Evolutionary conservation across 2,888 invertebrate species (phyloP), one percentile per base, ranked within the genome.

Genomic region (Chrysolina americana): DNA sequence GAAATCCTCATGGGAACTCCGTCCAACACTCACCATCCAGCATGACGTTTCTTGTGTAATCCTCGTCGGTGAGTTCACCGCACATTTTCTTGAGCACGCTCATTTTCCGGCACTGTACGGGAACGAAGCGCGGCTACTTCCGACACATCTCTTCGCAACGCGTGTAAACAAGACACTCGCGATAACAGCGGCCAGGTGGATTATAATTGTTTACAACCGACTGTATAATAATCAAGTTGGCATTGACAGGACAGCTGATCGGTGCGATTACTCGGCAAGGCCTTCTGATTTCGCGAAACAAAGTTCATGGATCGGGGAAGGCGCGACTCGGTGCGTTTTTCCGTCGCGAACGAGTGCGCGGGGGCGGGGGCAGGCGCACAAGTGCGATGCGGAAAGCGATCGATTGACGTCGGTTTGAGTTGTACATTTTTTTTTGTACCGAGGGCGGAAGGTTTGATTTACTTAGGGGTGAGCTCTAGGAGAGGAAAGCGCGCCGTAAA

Each of bases 1-100:
- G 28, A 28, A 59, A 59, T 5, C 28, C 28, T n/a, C 23, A 21
- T 47, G n/a, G 44, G 44, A 65, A 76, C 82, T n/a, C n/a, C n/a
- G n/a, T n/a, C n/a, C n/a, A n/a, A n/a, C n/a, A n/a, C n/a, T 78
- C 82, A 86, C 86, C 86, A 78, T 86, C 85, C 66, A 86, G 81
- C 85, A 86, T 86, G 72, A 81, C 75, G 78, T 82, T 85, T 79
- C 85, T 85, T n/a, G 84, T 84, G 78, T 85, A 85, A 74, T 85
- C 85, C 78, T 86, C 86, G 41, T 85, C 83, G 62, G 81, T 76
- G 65, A 79, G 80, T 21, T 85, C 85, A 70, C 73, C 59, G 41
- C 56, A 53, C 75, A 81, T 78, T 71, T 81, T 84, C 76, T 83
- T 85, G 68, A 79, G 77, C 17, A 79, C 81, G 80, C 83, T 84